phyloP scores from a whole-genome alignment of 2,888 invertebrate genomes.

The Napeogenes inachia region DNA sequence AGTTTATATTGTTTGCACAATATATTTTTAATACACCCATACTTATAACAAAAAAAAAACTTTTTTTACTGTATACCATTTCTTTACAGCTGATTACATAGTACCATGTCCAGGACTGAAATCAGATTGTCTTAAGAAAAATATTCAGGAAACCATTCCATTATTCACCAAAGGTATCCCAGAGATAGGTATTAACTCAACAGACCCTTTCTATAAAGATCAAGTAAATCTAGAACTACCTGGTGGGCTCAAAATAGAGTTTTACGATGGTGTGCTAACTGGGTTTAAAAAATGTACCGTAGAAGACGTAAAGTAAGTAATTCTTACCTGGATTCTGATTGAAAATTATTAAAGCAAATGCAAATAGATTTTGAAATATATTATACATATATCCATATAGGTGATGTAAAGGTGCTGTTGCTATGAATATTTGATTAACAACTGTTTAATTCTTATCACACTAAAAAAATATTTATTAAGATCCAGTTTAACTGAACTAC shows the following conservation, averaged over 20 bases:
- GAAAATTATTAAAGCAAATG: too few species aligned
- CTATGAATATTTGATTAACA: too few species aligned
- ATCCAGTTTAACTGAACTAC: too few species aligned
- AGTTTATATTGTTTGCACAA: too few species aligned
- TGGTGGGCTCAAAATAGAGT: slow-evolving; percentile 50
- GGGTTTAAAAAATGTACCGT: slow-evolving; percentile 57
- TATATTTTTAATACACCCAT: too few species aligned
- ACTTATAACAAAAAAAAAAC: too few species aligned
- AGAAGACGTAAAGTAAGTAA: slow-evolving; percentile 46
- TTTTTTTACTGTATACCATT: not conserved
- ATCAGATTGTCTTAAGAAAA: slow-evolving; percentile 50
- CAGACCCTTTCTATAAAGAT: slow-evolving; percentile 49
- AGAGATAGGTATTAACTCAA: slow-evolving; percentile 41
- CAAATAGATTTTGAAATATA: too few species aligned
- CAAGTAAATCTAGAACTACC: slow-evolving; percentile 43
- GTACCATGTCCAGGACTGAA: slow-evolving; percentile 46
- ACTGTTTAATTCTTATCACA: too few species aligned
- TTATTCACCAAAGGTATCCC: slow-evolving; percentile 51
- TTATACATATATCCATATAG: too few species aligned
- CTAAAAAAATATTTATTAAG: too few species aligned
- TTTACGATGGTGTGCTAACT: slow-evolving; percentile 47
- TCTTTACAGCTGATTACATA: slow-evolving; percentile 46
- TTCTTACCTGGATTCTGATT: too few species aligned
- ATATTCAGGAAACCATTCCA: slow-evolving; percentile 49
- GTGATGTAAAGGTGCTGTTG: too few species aligned